Evolutionary conservation across 1,140 invertebrate genomes (phyloP).

Genomic region (Dufourea novaeangliae): DNA sequence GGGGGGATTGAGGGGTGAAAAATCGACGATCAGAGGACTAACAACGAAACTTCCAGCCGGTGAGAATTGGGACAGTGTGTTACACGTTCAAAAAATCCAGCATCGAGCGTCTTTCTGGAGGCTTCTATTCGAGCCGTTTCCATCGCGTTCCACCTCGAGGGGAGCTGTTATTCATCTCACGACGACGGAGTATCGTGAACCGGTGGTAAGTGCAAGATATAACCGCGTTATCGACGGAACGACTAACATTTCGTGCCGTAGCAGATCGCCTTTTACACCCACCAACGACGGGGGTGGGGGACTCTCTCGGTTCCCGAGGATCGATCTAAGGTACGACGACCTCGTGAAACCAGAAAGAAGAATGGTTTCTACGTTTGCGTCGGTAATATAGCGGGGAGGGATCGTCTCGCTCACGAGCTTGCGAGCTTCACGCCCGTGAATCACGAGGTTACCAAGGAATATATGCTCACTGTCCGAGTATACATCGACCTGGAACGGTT

Average conservation of each 20-base stretch:
- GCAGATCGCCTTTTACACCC: conserved; percentile 8
- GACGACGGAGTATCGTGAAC: neutral
- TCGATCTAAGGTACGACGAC: conserved; percentile 44
- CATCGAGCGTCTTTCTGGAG: neutral
- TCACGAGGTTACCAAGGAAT: neutral
- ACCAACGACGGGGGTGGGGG: too few relatives aligned
- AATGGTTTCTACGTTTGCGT: conserved; percentile 30
- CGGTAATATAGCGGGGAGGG: conserved; percentile 11
- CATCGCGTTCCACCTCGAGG: neutral
- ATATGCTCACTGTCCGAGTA: neutral
- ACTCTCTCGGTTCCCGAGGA: conserved; percentile 11
- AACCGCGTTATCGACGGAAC: conserved; percentile 26
- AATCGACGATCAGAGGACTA: neutral
- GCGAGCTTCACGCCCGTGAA: neutral
- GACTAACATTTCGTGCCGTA: conserved; percentile 19
- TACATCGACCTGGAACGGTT: neutral
- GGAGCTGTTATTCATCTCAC: neutral
- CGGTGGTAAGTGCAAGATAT: neutral
- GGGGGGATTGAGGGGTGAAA: neutral
- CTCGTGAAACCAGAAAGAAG: conserved; percentile 32
- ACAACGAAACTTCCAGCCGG: too few relatives aligned
- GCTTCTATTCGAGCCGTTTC: neutral
- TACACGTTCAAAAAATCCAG: neutral
- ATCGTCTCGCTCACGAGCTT: neutral
- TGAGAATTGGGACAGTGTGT: too few relatives aligned